A percentile compares a stretch with the other conserved stretches of the same genome.
These are phyloP conservation scores for Sicus ferrugineus DNA, from an alignment of 2,888 invertebrate species.

Conservation along the genomic window DNA sequence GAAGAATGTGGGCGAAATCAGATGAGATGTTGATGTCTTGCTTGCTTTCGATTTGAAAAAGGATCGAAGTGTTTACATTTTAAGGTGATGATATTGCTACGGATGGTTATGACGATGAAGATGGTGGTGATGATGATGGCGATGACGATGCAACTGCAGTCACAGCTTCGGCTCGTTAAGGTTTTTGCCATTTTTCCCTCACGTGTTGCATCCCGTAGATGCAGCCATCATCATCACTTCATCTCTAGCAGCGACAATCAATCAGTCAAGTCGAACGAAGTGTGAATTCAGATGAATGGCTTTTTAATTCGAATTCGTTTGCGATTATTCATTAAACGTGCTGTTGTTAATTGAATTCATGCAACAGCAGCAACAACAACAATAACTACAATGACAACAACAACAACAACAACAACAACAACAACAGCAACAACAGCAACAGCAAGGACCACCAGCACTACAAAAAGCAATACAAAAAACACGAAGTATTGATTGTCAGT, in stretches of 20 bases:
- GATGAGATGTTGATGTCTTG: too few relatives aligned
- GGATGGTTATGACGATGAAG: neutral
- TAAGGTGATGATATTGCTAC: neutral
- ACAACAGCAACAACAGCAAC: neutral
- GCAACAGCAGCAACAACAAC: slow-evolving; percentile 25
- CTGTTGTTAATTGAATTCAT: slow-evolving; percentile 38
- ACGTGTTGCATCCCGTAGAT: neutral
- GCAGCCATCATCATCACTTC: too few relatives aligned
- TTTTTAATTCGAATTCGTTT: slow-evolving; percentile 41
- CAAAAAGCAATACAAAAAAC: neutral
- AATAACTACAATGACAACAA: slow-evolving; percentile 25
- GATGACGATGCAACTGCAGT: neutral
- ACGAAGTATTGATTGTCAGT: neutral
- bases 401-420: slow-evolving; percentile 16
- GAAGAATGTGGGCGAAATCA: too few relatives aligned
- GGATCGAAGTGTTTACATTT: too few relatives aligned
- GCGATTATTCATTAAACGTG: slow-evolving; percentile 40
- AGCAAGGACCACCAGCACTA: too few relatives aligned
- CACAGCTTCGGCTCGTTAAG: neutral
- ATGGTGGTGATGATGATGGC: neutral
- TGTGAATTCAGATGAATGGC: slow-evolving; percentile 33
- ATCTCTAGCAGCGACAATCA: neutral
- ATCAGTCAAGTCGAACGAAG: slow-evolving; percentile 2
- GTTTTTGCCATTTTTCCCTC: neutral
- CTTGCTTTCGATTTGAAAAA: too few relatives aligned